Evolutionary conservation across 35 echinoderm and acorn worm genomes (phyloP).

Genomic region (Strongylocentrotus purpuratus): DNA sequence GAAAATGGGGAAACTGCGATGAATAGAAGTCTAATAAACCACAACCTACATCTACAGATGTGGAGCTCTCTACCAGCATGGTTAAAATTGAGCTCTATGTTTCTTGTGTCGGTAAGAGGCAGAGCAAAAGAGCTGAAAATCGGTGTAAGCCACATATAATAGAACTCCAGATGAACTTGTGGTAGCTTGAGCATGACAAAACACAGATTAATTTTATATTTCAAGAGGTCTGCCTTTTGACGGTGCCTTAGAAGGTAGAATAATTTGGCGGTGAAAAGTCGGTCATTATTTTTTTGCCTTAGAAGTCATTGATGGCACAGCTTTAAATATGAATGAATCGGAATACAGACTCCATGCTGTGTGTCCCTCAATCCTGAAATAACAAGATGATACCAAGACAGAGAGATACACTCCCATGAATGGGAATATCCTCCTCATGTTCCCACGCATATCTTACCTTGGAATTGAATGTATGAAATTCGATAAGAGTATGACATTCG

Average conservation of each 20-base stretch:
- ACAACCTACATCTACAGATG: background rate
- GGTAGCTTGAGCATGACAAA: conserved; percentile 3
- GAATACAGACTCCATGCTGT: background rate
- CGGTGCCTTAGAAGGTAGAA: background rate
- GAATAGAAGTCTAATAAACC: background rate
- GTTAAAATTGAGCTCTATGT: background rate
- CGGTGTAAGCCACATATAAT: background rate
- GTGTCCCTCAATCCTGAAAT: background rate
- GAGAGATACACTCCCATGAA: background rate
- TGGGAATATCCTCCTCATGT: background rate
- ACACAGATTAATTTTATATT: conserved; percentile 5
- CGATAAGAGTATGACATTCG: no score
- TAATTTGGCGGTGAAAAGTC: background rate
- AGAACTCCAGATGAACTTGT: background rate
- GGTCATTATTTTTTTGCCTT: background rate
- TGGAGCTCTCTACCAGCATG: background rate
- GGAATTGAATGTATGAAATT: background rate
- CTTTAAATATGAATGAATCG: background rate
- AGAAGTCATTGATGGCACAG: conserved; percentile 9
- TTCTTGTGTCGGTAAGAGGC: background rate
- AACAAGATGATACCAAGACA: background rate
- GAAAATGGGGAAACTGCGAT: background rate
- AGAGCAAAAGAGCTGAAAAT: no score
- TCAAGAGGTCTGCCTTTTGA: background rate
- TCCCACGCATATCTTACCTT: background rate